phyloP scores from a whole-genome alignment of 2,888 invertebrate species.

The Eupithecia tripunctaria region DNA sequence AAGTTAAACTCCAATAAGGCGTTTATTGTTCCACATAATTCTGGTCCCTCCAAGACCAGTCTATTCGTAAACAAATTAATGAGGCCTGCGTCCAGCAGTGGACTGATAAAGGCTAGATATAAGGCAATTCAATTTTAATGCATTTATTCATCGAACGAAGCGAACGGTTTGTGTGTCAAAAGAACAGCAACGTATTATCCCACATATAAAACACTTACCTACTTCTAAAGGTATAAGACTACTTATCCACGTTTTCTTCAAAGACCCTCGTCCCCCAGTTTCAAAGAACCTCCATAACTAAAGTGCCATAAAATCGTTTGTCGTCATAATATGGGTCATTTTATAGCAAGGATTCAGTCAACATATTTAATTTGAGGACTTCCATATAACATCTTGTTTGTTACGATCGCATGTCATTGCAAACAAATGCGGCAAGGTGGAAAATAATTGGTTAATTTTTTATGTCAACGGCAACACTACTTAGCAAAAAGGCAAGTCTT shows the following conservation, averaged over 20 bases:
- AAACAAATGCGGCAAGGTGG: neutral
- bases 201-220: neutral
- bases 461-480: too few species aligned
- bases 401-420: neutral
- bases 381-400: neutral
- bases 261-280: neutral
- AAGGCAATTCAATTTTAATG: too few species aligned
- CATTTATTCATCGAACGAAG: neutral
- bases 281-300: slow-evolving; percentile 17
- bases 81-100: too few species aligned
- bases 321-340: slow-evolving; percentile 18
- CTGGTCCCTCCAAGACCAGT: too few species aligned
- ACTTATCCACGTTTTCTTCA: slow-evolving; percentile 3
- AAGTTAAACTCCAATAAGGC: too few species aligned
- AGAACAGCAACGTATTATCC: neutral
- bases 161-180: neutral
- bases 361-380: neutral
- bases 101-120: too few species aligned
- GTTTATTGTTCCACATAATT: too few species aligned
- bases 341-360: neutral
- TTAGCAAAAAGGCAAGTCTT: too few species aligned
- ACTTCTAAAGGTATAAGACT: neutral
- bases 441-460: too few species aligned
- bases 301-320: slow-evolving; percentile 16
- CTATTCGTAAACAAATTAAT: too few species aligned